A percentile compares a stretch with the other conserved stretches of the same genome.
phyloP scores from a whole-genome alignment of 2,888 invertebrate genomes.

The Caenorhabditis sp. region DNA sequence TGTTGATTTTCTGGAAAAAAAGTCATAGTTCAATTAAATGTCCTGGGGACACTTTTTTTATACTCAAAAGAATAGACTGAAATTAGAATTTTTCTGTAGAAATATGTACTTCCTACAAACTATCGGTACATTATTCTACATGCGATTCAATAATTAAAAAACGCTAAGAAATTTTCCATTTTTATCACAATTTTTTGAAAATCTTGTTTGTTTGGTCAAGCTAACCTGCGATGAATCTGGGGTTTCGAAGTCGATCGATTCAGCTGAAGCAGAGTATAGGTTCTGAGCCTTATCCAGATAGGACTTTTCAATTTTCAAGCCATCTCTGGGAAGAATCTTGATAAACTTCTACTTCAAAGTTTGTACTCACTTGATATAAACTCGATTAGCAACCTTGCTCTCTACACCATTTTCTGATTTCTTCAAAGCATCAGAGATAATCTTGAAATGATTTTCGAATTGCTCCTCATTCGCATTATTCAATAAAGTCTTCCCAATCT shows the following conservation, averaged over 20 bases:
- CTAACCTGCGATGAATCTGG: slow-evolving; percentile 1
- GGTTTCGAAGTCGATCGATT: slow-evolving; percentile 11
- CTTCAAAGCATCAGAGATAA: slow-evolving; percentile 13
- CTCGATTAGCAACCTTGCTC: slow-evolving; percentile 22
- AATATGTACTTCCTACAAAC: too few species aligned
- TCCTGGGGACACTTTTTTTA: too few species aligned
- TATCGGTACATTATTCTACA: too few species aligned
- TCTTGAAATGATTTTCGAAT: slow-evolving; percentile 33
- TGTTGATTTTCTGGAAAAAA: slow-evolving; percentile 77
- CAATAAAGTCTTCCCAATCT: slow-evolving; percentile 21
- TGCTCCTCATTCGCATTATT: slow-evolving; percentile 36
- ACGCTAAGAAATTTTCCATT: too few species aligned
- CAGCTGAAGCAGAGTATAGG: slow-evolving; percentile 17
- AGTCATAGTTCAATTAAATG: too few species aligned
- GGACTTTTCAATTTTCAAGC: neutral
- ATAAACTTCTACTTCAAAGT: too few species aligned
- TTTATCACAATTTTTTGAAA: too few species aligned
- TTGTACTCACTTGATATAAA: slow-evolving; percentile 17
- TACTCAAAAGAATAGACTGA: too few species aligned
- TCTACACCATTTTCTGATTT: slow-evolving; percentile 20
- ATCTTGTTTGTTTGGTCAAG: too few species aligned
- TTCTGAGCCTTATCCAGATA: slow-evolving; percentile 7
- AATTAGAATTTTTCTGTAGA: too few species aligned
- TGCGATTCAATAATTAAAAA: too few species aligned
- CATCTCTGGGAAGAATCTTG: too few species aligned